A percentile compares a stretch with the other conserved stretches of the same genome.
phyloP scores from a whole-genome alignment of 2,113 vertebrate genomes.

The Melanocharis versteri region DNA sequence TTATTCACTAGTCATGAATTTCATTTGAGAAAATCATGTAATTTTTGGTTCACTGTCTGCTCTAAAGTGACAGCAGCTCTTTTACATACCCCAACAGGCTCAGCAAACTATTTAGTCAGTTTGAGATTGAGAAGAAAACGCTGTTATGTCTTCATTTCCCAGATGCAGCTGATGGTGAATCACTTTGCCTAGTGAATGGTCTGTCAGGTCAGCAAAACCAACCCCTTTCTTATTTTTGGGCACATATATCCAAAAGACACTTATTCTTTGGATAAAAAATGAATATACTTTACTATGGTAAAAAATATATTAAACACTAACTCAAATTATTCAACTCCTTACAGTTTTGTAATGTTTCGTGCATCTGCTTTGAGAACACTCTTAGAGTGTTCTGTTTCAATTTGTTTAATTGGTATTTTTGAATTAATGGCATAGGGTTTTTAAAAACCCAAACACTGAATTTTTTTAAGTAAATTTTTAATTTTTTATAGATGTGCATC shows the following conservation, averaged over 20 bases:
- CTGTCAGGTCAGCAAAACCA: not conserved
- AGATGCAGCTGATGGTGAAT: not conserved
- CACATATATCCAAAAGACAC: not conserved
- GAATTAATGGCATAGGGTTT: not conserved
- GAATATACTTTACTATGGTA: not conserved
- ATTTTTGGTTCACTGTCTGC: not conserved
- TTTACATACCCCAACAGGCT: not conserved
- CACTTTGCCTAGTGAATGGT: not conserved
- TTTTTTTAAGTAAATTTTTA: not conserved
- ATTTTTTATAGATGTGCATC: not conserved
- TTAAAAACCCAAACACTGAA: not conserved
- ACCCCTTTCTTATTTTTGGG: not conserved
- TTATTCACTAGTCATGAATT: not conserved
- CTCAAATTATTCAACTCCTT: not conserved
- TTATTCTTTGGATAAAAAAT: not conserved
- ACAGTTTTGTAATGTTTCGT: not conserved
- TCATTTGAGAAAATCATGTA: not conserved
- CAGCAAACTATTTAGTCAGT: not conserved
- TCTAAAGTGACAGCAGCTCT: not conserved
- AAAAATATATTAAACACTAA: not conserved
- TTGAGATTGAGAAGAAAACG: not conserved
- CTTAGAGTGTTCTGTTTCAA: not conserved
- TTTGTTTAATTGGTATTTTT: not conserved
- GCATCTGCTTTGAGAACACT: not conserved
- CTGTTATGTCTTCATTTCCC: not conserved